phyloP scores from a whole-genome alignment of 2,113 vertebrate genomes.

The Myrmecophaga tridactyla region DNA sequence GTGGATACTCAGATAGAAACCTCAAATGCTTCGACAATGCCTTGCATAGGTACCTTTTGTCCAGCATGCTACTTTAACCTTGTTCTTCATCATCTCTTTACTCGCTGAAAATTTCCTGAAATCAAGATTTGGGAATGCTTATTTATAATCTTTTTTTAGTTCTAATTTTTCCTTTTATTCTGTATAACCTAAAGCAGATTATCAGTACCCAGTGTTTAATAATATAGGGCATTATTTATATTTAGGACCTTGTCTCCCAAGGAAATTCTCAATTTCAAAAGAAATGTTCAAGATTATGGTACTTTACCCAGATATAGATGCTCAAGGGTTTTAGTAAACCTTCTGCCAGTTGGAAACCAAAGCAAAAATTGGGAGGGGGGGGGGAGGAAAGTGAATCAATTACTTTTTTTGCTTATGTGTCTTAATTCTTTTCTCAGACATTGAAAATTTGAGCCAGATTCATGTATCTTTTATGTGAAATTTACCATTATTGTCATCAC shows the following conservation, averaged over 20 bases:
- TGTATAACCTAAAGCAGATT: background rate
- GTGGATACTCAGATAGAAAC: accelerated
- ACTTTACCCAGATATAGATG: background rate
- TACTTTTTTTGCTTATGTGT: background rate
- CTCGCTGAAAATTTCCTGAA: background rate
- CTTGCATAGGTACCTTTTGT: background rate
- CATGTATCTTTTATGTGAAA: background rate
- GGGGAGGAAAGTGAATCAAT: too few relatives aligned
- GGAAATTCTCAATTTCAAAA: background rate
- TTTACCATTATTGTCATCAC: background rate
- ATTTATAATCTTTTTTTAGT: background rate
- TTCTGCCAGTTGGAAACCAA: background rate
- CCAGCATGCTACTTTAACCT: too few relatives aligned
- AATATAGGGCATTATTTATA: background rate
- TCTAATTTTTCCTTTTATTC: background rate
- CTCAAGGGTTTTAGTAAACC: background rate
- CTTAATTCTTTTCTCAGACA: background rate
- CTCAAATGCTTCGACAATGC: too few relatives aligned
- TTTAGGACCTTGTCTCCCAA: background rate
- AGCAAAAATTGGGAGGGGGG: background rate
- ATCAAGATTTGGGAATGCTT: background rate
- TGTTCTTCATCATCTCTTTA: background rate
- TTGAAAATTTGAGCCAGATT: background rate
- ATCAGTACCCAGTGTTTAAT: background rate
- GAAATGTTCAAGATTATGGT: background rate